Conservation (phyloP, 1,140 invertebrate species). For the Drosophila dunni region DNA sequence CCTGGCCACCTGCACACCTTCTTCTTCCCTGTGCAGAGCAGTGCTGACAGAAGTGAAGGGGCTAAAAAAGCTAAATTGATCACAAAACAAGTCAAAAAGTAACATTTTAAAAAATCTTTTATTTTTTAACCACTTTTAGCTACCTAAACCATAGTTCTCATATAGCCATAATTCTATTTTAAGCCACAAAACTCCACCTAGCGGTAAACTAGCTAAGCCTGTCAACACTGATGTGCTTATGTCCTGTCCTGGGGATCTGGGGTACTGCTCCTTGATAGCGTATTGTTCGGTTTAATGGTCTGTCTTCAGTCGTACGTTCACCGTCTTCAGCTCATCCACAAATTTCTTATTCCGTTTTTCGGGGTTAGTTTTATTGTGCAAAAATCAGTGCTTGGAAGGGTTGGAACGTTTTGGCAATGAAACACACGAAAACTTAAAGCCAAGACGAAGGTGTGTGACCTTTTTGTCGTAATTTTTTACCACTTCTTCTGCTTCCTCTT, state of each 20-base stretch:
- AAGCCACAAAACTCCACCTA: too few species aligned
- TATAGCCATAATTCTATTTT: too few species aligned
- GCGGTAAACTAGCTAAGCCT: too few species aligned
- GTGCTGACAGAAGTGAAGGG: too few species aligned
- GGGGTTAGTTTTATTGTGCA: slow-evolving; percentile 38
- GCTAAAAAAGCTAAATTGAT: too few species aligned
- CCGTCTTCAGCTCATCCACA: slow-evolving; percentile 7
- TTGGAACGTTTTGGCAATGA: slow-evolving; percentile 38
- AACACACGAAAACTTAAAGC: slow-evolving; percentile 22
- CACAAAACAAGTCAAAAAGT: too few species aligned
- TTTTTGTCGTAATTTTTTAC: slow-evolving; percentile 48
- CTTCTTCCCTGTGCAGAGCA: not conserved
- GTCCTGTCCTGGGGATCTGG: slow-evolving; percentile 35
- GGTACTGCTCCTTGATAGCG: not conserved
- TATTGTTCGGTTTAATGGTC: slow-evolving; percentile 6
- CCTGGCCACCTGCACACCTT: slow-evolving; percentile 66
- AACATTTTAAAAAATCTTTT: too few species aligned
- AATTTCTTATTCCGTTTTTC: not conserved
- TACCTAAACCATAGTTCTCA: too few species aligned
- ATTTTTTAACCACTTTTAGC: too few species aligned
- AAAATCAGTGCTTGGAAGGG: slow-evolving; percentile 43
- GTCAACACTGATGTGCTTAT: not conserved
- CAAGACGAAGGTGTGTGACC: slow-evolving; percentile 69
- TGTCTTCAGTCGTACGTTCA: not conserved
- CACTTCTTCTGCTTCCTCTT: slow-evolving; percentile 31